Conservation (phyloP, 1,140 invertebrate genomes). For the Chlorops oryzae region DNA sequence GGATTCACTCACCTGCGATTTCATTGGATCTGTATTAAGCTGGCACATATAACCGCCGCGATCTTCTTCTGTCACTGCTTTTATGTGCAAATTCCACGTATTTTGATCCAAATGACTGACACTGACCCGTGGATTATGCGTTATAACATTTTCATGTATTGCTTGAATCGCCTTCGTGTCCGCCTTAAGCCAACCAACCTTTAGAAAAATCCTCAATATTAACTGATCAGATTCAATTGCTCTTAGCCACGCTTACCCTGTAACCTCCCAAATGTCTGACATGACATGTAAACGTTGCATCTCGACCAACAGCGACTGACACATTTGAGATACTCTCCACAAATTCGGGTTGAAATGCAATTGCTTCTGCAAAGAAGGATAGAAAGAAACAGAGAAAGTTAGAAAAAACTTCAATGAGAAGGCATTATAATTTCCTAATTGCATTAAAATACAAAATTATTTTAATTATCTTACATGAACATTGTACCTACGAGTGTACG, state of each 20-base stretch:
- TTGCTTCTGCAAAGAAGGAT: conserved; percentile 49
- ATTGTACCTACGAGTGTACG: too few species aligned
- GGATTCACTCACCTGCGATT: conserved; percentile 61
- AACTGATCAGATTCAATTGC: too few species aligned
- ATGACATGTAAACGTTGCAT: conserved; percentile 80
- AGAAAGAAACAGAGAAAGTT: too few species aligned
- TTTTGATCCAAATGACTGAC: conserved; percentile 72
- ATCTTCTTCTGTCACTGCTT: conserved; percentile 72
- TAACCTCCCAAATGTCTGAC: conserved; percentile 83
- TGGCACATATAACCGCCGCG: conserved; percentile 80
- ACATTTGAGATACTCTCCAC: conserved; percentile 74
- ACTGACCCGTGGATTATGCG: conserved; percentile 73
- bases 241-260: conserved; percentile 60
- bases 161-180: conserved; percentile 81
- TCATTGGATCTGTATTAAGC: conserved; percentile 69
- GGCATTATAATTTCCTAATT: too few species aligned
- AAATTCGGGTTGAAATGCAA: conserved; percentile 78
- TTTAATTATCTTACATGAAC: too few species aligned
- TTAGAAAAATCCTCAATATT: conserved; percentile 13
- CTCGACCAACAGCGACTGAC: conserved; percentile 75
- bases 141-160: conserved; percentile 83
- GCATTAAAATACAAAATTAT: too few species aligned
- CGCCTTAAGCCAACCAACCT: conserved; percentile 86
- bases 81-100: conserved; percentile 80
- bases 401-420: too few species aligned